Evolutionary conservation across 2,113 vertebrate species (phyloP).

Genomic region (Sinocyclocheilus rhinocerous): DNA sequence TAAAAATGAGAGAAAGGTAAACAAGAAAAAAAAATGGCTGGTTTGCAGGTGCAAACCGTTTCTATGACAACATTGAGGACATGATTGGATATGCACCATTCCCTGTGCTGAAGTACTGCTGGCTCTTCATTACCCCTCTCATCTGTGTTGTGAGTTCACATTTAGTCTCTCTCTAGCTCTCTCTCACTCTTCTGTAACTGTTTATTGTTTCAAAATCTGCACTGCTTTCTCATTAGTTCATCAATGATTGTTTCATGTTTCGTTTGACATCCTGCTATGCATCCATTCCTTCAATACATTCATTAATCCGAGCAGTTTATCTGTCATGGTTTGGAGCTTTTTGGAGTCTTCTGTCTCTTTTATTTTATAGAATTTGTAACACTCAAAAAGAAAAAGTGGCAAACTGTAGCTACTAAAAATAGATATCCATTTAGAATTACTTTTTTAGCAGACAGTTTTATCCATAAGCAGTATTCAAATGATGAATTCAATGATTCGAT

Average conservation of each 20-base stretch:
- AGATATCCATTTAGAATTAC: neutral
- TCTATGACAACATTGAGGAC: slow-evolving; percentile 79
- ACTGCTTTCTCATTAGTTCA: neutral
- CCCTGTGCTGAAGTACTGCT: slow-evolving; percentile 77
- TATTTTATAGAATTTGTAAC: neutral
- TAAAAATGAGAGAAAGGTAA: neutral
- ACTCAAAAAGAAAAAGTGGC: neutral
- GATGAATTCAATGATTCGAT: neutral
- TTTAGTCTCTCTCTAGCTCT: neutral
- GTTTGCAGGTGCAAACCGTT: slow-evolving; percentile 75
- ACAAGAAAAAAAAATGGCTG: neutral
- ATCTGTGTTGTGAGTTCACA: slow-evolving; percentile 72
- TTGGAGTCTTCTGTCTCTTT: neutral
- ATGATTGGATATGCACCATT: slow-evolving; percentile 78
- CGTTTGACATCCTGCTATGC: neutral
- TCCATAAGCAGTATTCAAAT: neutral
- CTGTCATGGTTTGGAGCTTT: neutral
- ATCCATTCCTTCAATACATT: neutral
- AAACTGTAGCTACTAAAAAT: neutral
- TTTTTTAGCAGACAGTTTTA: neutral
- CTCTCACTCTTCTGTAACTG: neutral
- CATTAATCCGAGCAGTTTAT: neutral
- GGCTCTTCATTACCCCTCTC: slow-evolving; percentile 77
- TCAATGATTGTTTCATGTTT: neutral
- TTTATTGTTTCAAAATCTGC: neutral